A percentile compares a stretch with the other conserved stretches of the same genome.
Evolutionary conservation across 2,797 vertebrate species (phyloP).

Genomic region (Clarias laeviceps): DNA sequence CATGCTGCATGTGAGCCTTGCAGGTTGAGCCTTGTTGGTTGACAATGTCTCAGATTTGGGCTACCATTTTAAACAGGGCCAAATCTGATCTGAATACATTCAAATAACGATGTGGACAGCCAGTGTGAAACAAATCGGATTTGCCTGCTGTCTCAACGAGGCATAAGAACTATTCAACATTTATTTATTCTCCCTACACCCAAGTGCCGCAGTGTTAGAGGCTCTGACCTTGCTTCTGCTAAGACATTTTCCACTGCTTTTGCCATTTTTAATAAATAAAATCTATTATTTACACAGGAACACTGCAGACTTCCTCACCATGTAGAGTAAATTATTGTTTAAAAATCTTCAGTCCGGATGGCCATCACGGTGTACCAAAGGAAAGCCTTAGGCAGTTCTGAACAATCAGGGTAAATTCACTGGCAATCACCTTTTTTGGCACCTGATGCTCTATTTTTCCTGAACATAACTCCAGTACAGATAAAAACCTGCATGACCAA

Average conservation of each 20-base stretch:
- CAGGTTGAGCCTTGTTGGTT: too few relatives aligned
- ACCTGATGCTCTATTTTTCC: background rate
- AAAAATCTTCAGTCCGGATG: background rate
- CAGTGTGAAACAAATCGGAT: too few relatives aligned
- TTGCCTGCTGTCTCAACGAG: too few relatives aligned
- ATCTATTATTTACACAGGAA: conserved; percentile 1
- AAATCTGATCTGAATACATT: too few relatives aligned
- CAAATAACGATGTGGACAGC: too few relatives aligned
- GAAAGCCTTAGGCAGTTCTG: background rate
- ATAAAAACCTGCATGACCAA: conserved; percentile 17
- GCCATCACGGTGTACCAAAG: too few relatives aligned
- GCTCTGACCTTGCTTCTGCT: background rate
- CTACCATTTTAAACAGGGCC: too few relatives aligned
- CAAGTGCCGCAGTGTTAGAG: too few relatives aligned
- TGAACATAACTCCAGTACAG: conserved; percentile 6
- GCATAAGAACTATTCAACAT: too few relatives aligned
- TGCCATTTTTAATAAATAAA: conserved; percentile 23
- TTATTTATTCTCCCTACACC: too few relatives aligned
- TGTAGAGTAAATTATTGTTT: background rate
- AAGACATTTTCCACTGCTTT: background rate
- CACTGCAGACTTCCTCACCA: background rate
- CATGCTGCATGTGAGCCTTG: too few relatives aligned
- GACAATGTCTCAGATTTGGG: too few relatives aligned
- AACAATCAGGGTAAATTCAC: background rate
- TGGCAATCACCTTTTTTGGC: background rate